phyloP scores from a whole-genome alignment of 2,113 vertebrate genomes.

The Crotalus horridus region DNA sequence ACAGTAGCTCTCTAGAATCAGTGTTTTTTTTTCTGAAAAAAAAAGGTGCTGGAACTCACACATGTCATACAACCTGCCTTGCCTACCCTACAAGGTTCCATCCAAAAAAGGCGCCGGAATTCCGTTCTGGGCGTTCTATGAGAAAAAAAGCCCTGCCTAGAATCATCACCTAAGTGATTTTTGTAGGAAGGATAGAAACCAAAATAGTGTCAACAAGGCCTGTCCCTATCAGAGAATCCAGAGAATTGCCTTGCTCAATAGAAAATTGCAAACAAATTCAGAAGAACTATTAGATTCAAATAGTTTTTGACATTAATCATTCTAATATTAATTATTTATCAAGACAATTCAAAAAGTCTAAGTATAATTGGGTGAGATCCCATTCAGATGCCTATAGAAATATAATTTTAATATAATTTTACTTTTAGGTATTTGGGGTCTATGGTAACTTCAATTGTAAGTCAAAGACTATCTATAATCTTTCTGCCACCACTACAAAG shows the following conservation, averaged over 20 bases:
- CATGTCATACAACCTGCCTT: too few relatives aligned
- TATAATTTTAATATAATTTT: neutral
- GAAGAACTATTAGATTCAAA: neutral
- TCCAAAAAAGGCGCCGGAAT: too few relatives aligned
- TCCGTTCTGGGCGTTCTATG: too few relatives aligned
- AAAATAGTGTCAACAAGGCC: neutral
- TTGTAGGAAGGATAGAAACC: neutral
- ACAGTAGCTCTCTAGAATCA: neutral
- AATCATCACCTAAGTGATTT: neutral
- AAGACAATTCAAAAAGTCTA: neutral
- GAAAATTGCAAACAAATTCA: neutral
- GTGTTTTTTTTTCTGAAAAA: too few relatives aligned
- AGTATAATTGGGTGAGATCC: neutral
- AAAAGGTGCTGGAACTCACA: too few relatives aligned
- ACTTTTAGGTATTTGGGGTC: neutral
- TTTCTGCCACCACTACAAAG: neutral
- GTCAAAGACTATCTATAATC: neutral
- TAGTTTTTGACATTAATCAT: neutral
- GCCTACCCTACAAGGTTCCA: too few relatives aligned
- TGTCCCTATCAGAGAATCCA: neutral
- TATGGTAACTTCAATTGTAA: neutral
- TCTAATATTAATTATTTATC: neutral
- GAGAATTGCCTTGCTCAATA: neutral
- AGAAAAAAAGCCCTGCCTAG: neutral
- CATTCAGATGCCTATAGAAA: neutral